Percentiles rank a stretch among this genome's conserved stretches.
These are phyloP conservation scores for Strix aluco DNA, from an alignment of 2,113 vertebrate genomes.

Conservation along the genomic window DNA sequence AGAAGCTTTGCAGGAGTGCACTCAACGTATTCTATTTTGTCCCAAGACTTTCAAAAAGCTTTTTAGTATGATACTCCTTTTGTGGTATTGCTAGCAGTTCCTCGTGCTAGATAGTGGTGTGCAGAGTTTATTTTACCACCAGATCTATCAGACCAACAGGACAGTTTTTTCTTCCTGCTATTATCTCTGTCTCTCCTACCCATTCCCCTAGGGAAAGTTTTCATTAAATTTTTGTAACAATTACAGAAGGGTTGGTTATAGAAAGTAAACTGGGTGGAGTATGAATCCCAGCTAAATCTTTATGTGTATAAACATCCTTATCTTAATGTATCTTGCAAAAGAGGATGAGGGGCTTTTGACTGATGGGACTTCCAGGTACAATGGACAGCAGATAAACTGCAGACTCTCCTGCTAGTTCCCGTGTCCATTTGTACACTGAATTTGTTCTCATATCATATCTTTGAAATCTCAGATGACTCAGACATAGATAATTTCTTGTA, in stretches of 20 bases:
- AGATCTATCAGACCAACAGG: not conserved
- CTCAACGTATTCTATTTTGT: not conserved
- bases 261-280: not conserved
- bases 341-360: not conserved
- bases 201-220: not conserved
- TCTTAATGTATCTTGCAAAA: not conserved
- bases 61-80: not conserved
- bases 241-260: not conserved
- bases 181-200: not conserved
- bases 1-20: not conserved
- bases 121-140: not conserved
- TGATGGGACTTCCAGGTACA: not conserved
- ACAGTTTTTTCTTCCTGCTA: not conserved
- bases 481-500: constrained; percentile 11
- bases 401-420: not conserved
- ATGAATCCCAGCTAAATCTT: not conserved
- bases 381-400: not conserved
- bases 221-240: not conserved
- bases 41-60: not conserved
- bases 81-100: not conserved
- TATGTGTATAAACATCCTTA: not conserved
- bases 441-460: not conserved
- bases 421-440: not conserved
- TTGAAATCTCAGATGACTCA: constrained; percentile 38
- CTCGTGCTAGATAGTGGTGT: not conserved